A percentile compares a stretch with the other conserved stretches of the same genome.
Conservation (phyloP, 2,888 invertebrate genomes). For the Orchesellides sinensis region DNA sequence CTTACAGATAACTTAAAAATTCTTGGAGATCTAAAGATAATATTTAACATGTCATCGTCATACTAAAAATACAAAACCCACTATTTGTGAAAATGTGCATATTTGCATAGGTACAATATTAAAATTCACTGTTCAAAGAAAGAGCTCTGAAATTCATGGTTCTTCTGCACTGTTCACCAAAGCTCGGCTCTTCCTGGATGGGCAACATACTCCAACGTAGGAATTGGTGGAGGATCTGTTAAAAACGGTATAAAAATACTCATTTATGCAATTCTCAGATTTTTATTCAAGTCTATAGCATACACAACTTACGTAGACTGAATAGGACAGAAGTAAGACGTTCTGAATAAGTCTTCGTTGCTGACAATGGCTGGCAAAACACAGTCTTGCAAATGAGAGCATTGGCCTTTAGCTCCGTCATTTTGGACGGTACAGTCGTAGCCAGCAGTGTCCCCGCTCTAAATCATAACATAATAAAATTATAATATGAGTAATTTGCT, state of each 20-base stretch:
- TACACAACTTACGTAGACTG: conserved; percentile 23
- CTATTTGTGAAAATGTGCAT: not conserved
- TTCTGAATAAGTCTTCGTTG: conserved; percentile 57
- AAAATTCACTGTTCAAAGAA: not conserved
- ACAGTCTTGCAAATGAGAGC: conserved; percentile 72
- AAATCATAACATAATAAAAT: too few relatives aligned
- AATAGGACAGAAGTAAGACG: conserved; percentile 69
- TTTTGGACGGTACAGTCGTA: not conserved
- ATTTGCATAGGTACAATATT: not conserved
- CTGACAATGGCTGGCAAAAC: conserved; percentile 65
- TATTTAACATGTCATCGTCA: not conserved
- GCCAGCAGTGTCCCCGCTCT: conserved; percentile 5
- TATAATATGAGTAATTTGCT: too few relatives aligned
- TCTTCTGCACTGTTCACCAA: not conserved
- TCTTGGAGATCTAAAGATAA: conserved; percentile 23
- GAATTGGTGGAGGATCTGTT: conserved; percentile 10
- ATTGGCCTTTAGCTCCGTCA: conserved; percentile 55
- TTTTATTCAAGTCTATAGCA: too few relatives aligned
- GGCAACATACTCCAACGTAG: conserved; percentile 54
- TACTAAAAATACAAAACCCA: not conserved
- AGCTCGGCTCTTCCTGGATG: not conserved
- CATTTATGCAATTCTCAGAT: too few relatives aligned
- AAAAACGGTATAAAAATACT: not conserved
- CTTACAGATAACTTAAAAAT: conserved; percentile 2
- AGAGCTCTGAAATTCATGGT: conserved; percentile 11